Base-by-base conservation (phyloP, 2,888 invertebrate species). In the Yponomeuta sedellus region DNA sequence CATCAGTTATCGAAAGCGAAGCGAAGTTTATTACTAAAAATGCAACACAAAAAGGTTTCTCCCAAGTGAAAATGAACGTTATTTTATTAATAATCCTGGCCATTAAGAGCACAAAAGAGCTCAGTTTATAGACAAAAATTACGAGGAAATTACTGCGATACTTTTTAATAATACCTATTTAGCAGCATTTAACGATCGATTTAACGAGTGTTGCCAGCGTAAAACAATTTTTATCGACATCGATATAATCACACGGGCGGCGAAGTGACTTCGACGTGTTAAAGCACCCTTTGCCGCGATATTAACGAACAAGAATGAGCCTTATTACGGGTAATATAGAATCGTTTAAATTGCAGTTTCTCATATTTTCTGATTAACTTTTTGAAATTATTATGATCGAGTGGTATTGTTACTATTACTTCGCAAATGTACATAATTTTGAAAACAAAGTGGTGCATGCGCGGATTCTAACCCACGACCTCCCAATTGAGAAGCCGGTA, bases 161-260 rank as follows among this genome's bases (percentile, higher is more conserved):
- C 65, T 66, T 68, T 69, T 67, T 68, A 69, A 70, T 70, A 66
- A 68, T 64, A 39, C n/a, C 67, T 64, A 67, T 69, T 66, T 67
- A 69, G 67, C 67, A 64, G 63, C 58, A 65, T 68, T 71, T 69
- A 67, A 68, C 67, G 69, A 65, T 59, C 69, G 56, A 67, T 67
- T 71, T 71, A 68, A 68, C 68, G 69, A 67, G 66, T 64, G 67
- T 59, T 67, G 66, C 68, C 22, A 66, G 68, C 68, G 69, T 67
- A 69, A 71, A 71, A 66, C 64, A 64, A 56, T 44, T 64, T 69
- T 71, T 68, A 71, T 67, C 58, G 66, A 66, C 66, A 57, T 58
- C 67, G 64, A 58, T 52, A 59, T 62, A 64, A 67, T 67, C 66
- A 68, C 64, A 61, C 58, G 66, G 67, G 64, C 63, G 67, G 64